Evolutionary conservation across 2,888 invertebrate species (phyloP).

Genomic region (Coenonympha glycerion): DNA sequence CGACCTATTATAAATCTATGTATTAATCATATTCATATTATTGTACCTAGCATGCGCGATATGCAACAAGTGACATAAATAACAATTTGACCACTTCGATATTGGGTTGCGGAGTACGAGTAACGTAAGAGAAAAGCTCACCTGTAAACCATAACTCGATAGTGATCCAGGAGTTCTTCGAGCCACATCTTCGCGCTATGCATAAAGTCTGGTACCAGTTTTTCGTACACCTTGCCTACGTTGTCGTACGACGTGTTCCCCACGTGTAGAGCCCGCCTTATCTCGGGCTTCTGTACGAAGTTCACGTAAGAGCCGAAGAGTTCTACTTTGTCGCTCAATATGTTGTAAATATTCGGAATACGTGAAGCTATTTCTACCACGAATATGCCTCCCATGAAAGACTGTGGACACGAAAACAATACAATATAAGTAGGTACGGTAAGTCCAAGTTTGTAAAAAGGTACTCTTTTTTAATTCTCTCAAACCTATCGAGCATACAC

Average conservation of each 20-base stretch:
- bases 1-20: no score
- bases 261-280: conserved; percentile 58
- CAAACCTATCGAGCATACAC: no score
- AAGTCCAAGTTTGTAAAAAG: not conserved
- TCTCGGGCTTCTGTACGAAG: conserved; percentile 38
- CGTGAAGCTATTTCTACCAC: not conserved
- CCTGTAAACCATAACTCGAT: conserved; percentile 56
- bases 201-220: conserved; percentile 55
- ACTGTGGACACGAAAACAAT: not conserved
- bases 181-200: conserved; percentile 46
- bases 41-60: no score
- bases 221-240: conserved; percentile 47
- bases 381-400: not conserved
- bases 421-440: not conserved
- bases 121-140: no score
- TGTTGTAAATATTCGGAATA: not conserved
- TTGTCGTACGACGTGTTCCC: conserved; percentile 48
- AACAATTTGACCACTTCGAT: no score
- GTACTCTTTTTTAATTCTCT: no score
- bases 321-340: not conserved
- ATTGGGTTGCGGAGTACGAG: no score
- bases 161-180: conserved; percentile 53
- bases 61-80: no score
- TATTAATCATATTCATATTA: no score
- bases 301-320: not conserved